phyloP scores from a whole-genome alignment of 2,797 vertebrate species.

The Sebastes diaconus region DNA sequence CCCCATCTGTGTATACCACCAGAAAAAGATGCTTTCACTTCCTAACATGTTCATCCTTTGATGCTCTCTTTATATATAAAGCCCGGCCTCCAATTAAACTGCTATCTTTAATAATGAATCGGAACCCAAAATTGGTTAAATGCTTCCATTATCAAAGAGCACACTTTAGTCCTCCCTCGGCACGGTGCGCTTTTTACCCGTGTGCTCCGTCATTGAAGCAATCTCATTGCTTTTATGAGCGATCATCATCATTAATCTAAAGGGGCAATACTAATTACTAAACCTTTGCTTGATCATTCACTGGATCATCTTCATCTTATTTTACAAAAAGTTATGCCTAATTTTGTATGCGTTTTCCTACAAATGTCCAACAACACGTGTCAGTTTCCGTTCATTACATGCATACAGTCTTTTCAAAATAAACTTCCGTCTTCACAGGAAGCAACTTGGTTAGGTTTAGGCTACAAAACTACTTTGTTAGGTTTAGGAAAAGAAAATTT shows the following conservation, averaged over 20 bases:
- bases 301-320: not conserved
- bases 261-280: not conserved
- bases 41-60: slow-evolving; percentile 29
- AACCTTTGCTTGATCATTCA: not conserved
- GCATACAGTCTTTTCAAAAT: too few relatives aligned
- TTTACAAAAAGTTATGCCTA: too few relatives aligned
- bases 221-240: not conserved
- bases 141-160: slow-evolving; percentile 7
- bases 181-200: not conserved
- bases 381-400: too few relatives aligned
- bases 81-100: slow-evolving; percentile 6
- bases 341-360: too few relatives aligned
- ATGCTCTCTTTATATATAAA: slow-evolving; percentile 5
- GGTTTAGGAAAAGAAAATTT: too few relatives aligned
- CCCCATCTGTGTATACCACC: not conserved
- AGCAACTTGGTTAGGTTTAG: too few relatives aligned
- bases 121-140: slow-evolving; percentile 19
- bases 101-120: slow-evolving; percentile 43
- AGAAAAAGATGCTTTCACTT: slow-evolving; percentile 14
- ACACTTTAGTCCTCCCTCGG: not conserved
- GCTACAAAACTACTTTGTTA: too few relatives aligned
- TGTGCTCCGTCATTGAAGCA: slow-evolving; percentile 5
- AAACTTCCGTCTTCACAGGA: too few relatives aligned
- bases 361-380: too few relatives aligned
- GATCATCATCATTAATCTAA: slow-evolving; percentile 2